These are phyloP conservation scores for Drosophila ironensis DNA, from an alignment of 1,140 invertebrate species.

Conservation along the genomic window DNA sequence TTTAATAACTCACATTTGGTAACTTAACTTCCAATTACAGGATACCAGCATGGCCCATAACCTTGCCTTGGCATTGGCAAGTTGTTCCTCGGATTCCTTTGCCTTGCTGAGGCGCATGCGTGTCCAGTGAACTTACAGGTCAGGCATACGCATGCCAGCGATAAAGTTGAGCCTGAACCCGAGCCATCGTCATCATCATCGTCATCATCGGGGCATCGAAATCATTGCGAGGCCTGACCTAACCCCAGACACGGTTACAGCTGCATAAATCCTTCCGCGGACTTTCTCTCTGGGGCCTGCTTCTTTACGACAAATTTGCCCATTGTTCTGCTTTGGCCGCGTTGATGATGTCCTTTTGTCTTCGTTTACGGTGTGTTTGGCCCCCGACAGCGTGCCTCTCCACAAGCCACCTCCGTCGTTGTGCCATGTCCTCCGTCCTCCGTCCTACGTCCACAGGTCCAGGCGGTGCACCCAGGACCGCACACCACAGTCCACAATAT, in stretches of 20 bases:
- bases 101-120: conserved; percentile 49
- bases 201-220: background rate
- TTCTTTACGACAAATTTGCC: conserved; percentile 75
- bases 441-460: background rate
- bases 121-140: conserved; percentile 77
- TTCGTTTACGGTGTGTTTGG: conserved; percentile 45
- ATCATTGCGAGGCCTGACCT: conserved; percentile 19
- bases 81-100: conserved; percentile 11
- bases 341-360: conserved; percentile 76
- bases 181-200: conserved; percentile 16
- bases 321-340: conserved; percentile 55
- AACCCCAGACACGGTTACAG: conserved; percentile 51
- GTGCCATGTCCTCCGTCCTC: background rate
- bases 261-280: conserved; percentile 61
- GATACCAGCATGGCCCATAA: background rate
- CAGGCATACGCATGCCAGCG: conserved; percentile 71
- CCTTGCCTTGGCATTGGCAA: background rate
- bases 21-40: background rate
- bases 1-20: no score
- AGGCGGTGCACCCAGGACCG: conserved; percentile 32
- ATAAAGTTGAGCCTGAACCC: conserved; percentile 40
- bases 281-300: conserved; percentile 62
- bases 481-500: conserved; percentile 72
- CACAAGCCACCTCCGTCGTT: background rate
- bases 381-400: conserved; percentile 47